These are phyloP conservation scores for Amphimallon solstitiale DNA, from an alignment of 2,888 invertebrate species.

Conservation along the genomic window DNA sequence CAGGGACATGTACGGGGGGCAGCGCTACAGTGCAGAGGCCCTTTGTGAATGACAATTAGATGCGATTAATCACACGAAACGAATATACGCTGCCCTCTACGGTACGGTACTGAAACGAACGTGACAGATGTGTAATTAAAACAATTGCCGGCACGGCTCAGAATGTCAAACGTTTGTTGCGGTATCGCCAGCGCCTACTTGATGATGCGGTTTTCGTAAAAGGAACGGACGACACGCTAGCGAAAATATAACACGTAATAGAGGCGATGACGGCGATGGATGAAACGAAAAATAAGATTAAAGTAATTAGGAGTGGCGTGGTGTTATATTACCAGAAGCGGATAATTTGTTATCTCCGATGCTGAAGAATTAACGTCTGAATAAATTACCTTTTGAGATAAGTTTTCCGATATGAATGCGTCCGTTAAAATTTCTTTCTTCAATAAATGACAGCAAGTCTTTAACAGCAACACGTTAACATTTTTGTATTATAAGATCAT, in stretches of 20 bases:
- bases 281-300: background rate
- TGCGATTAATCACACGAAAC: constrained; percentile 26
- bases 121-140: constrained; percentile 30
- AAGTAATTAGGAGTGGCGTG: constrained; percentile 16
- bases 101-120: constrained; percentile 1
- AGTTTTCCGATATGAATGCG: background rate
- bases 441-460: no score
- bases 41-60: constrained; percentile 32
- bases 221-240: background rate
- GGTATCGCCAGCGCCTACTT: constrained; percentile 2
- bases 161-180: constrained; percentile 14
- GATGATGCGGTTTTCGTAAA: background rate
- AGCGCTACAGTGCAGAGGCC: background rate
- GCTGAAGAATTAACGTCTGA: constrained; percentile 28
- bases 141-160: constrained; percentile 5
- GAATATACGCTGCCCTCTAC: background rate
- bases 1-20: background rate
- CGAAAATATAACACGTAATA: background rate
- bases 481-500: no score
- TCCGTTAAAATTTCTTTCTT: no score
- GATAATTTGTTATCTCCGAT: constrained; percentile 29
- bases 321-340: constrained; percentile 24
- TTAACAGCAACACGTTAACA: no score
- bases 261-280: background rate
- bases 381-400: constrained; percentile 18